These are phyloP conservation scores for Pammene aurita DNA, from an alignment of 2,888 invertebrate genomes.

Conservation along the genomic window DNA sequence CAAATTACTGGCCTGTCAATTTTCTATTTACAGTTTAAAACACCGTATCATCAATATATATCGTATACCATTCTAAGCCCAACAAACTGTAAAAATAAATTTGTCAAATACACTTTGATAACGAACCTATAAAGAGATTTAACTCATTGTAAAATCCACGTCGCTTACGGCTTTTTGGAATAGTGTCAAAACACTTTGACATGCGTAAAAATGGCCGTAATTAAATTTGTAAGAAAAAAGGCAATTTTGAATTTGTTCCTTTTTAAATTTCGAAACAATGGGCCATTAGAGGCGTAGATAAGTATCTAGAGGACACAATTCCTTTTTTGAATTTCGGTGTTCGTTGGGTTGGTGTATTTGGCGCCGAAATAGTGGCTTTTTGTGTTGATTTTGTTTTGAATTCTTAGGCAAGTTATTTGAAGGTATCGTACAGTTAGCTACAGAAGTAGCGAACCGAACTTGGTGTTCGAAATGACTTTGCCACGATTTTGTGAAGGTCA, in stretches of 20 bases:
- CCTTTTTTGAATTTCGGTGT: constrained; percentile 61
- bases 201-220: constrained; percentile 79
- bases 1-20: constrained; percentile 6
- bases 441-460: too few relatives aligned
- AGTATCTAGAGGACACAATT: constrained; percentile 70
- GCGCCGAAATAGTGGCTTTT: constrained; percentile 38
- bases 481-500: too few relatives aligned
- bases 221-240: constrained; percentile 72
- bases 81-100: neutral
- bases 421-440: neutral
- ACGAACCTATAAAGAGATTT: neutral
- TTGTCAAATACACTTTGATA: constrained; percentile 22
- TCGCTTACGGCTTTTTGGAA: constrained; percentile 7
- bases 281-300: constrained; percentile 78
- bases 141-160: neutral
- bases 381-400: constrained; percentile 51
- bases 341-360: constrained; percentile 45
- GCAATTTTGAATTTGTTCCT: constrained; percentile 53
- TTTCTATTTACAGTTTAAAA: neutral
- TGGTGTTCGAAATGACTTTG: too few relatives aligned
- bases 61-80: neutral
- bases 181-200: constrained; percentile 53
- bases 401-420: constrained; percentile 7
- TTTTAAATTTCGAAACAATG: constrained; percentile 67
- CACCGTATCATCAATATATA: neutral